These are phyloP conservation scores for Balearica regulorum DNA, from an alignment of 2,797 vertebrate genomes.

Conservation along the genomic window DNA sequence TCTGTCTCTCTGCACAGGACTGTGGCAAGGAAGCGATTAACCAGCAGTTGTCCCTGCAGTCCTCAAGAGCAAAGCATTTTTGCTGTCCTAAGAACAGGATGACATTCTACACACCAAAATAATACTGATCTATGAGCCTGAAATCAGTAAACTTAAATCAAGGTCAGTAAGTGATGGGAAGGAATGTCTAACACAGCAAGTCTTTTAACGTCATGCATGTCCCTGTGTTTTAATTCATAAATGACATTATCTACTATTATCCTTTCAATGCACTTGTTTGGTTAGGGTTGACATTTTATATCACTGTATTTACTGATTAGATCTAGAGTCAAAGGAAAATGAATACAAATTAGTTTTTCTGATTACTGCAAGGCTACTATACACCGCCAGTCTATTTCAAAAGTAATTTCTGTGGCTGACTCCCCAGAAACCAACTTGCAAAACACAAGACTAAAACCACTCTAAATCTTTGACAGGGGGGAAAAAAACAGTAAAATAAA, in stretches of 20 bases:
- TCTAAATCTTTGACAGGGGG: neutral
- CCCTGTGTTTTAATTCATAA: neutral
- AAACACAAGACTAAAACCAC: neutral
- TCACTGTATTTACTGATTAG: constrained; percentile 12
- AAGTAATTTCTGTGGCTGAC: neutral
- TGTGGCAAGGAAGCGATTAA: neutral
- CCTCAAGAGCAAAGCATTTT: neutral
- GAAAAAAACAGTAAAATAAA: no score
- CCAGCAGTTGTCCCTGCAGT: neutral
- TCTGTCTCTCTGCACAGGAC: neutral
- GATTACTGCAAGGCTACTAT: neutral
- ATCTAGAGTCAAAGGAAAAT: constrained; percentile 16
- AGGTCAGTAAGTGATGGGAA: neutral
- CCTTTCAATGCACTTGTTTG: constrained; percentile 5
- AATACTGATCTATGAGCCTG: neutral
- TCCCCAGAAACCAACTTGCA: neutral
- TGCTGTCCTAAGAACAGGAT: neutral
- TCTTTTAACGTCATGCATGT: neutral
- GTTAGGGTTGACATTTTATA: constrained; percentile 25
- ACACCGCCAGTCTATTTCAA: neutral
- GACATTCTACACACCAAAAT: neutral
- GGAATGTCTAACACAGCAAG: neutral
- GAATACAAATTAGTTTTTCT: constrained; percentile 12
- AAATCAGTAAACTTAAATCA: neutral
- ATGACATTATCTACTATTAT: neutral